Percentiles rank a stretch among this genome's conserved stretches.
Conservation (phyloP, 2,797 vertebrate genomes). For the Chrysocyon brachyurus region DNA sequence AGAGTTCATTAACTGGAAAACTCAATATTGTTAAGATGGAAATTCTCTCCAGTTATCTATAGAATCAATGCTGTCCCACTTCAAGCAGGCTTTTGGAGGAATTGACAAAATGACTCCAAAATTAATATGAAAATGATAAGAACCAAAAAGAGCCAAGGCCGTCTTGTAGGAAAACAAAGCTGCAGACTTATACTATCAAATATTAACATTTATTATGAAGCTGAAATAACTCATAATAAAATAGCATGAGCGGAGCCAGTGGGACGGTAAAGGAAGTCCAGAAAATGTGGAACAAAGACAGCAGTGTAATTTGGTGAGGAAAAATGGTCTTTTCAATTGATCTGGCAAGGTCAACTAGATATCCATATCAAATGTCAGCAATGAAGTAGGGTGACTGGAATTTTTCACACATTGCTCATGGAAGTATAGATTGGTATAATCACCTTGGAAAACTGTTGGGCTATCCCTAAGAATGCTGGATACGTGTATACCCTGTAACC, state of each 20-base stretch:
- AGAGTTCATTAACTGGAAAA: background rate
- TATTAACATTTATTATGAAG: background rate
- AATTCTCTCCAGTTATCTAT: background rate
- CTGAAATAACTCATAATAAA: background rate
- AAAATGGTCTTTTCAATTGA: background rate
- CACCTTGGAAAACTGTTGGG: background rate
- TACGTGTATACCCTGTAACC: background rate
- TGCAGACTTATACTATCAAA: background rate
- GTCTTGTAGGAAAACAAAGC: background rate
- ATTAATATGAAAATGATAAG: background rate
- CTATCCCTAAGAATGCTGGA: background rate
- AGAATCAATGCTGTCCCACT: background rate
- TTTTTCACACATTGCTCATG: background rate
- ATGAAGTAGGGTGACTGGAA: fast-evolving
- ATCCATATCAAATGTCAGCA: too few species aligned
- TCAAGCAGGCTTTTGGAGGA: background rate
- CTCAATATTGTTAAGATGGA: background rate
- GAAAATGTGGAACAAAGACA: background rate
- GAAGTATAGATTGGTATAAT: background rate
- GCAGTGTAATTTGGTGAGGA: background rate
- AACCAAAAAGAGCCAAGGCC: background rate
- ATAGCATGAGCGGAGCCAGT: background rate
- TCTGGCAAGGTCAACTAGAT: background rate
- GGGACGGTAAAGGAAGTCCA: background rate
- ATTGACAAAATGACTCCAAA: background rate